Base-by-base conservation (phyloP, 2,888 invertebrate species). In the Drosophila suboccidentalis region DNA sequence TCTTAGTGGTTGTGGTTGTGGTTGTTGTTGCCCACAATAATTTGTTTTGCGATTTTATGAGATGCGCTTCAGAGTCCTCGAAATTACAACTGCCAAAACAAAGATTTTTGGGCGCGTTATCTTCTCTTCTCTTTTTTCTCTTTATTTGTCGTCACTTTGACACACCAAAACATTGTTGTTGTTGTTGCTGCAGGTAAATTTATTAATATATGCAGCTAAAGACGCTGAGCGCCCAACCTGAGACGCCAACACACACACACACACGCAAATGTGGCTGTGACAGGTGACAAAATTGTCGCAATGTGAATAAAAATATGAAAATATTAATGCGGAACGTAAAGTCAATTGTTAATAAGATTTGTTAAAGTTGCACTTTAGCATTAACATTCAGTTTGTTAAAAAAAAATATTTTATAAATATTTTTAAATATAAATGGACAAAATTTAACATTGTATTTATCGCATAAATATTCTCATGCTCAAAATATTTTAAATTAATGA, bases 131-230 rank as follows among this genome's bases (percentile, higher is more conserved):
- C 66, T 67, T 57, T n/a, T n/a, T n/a, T n/a, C n/a, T n/a, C n/a
- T n/a, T n/a, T n/a, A n/a, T n/a, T 77, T 69, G 66, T 70, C 69
- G 67, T 75, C 71, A 70, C 65, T 9, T 29, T 29, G 26, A 26
- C 5, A 5, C 26, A 26, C 5, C 26, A 26, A 26, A 26, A 26
- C 43, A 15, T 57, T 67, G 57, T 68, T 46, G 57, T 47, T 55
- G 41, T 11, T 36, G 46, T 32, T 68, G 58, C 15, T 63, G 54
- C 43, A 43, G 71, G 43, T 59, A 57, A 72, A 65, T 80, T 75
- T 82, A 78, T 85, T 78, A 78, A 82, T 80, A 69, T 72, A 75
- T 70, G 72, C 81, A 71, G 61, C 60, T 46, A 55, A 57, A 39
- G 44, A 43, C 22, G 32, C 32, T 55, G 38, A 36, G 50, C 39